These are phyloP conservation scores for Ips nitidus DNA, from an alignment of 1,140 invertebrate species.

Conservation along the genomic window DNA sequence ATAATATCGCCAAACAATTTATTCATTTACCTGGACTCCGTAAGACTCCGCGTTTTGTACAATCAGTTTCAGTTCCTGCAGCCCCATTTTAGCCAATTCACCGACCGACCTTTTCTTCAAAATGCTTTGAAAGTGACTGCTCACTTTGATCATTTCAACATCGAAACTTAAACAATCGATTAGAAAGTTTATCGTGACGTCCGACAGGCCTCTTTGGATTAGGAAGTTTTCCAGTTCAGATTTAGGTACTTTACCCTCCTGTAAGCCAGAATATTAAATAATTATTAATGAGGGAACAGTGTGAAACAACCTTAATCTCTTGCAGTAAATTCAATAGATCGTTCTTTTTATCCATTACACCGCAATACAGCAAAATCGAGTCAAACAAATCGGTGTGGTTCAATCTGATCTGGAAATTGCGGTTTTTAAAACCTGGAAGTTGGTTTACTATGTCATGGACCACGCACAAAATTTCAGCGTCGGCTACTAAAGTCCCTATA, in stretches of 20 bases:
- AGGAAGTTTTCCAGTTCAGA: slow-evolving; percentile 73
- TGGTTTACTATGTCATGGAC: slow-evolving; percentile 76
- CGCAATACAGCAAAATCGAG: slow-evolving; percentile 77
- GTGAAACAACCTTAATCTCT: slow-evolving; percentile 31
- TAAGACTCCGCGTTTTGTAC: slow-evolving; percentile 67
- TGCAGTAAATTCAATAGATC: slow-evolving; percentile 37
- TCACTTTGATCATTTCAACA: slow-evolving; percentile 64
- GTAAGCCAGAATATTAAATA: slow-evolving; percentile 22
- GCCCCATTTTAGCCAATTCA: slow-evolving; percentile 65
- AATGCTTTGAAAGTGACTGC: slow-evolving; percentile 62
- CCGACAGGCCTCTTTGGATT: slow-evolving; percentile 66
- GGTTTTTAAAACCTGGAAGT: slow-evolving; percentile 65
- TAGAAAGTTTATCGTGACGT: slow-evolving; percentile 68
- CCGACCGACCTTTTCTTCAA: slow-evolving; percentile 64
- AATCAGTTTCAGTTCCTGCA: slow-evolving; percentile 74
- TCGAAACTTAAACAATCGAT: slow-evolving; percentile 74
- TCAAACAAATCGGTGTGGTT: slow-evolving; percentile 82
- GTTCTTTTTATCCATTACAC: slow-evolving; percentile 61
- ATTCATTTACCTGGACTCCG: slow-evolving; percentile 66
- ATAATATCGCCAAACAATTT: too few relatives aligned
- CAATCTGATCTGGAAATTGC: slow-evolving; percentile 73
- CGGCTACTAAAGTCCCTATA: slow-evolving; percentile 70
- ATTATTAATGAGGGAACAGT: neutral
- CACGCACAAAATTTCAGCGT: slow-evolving; percentile 82
- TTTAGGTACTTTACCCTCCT: slow-evolving; percentile 66